phyloP scores from a whole-genome alignment of 1,140 invertebrate genomes.

The Adoxophyes honmai region DNA sequence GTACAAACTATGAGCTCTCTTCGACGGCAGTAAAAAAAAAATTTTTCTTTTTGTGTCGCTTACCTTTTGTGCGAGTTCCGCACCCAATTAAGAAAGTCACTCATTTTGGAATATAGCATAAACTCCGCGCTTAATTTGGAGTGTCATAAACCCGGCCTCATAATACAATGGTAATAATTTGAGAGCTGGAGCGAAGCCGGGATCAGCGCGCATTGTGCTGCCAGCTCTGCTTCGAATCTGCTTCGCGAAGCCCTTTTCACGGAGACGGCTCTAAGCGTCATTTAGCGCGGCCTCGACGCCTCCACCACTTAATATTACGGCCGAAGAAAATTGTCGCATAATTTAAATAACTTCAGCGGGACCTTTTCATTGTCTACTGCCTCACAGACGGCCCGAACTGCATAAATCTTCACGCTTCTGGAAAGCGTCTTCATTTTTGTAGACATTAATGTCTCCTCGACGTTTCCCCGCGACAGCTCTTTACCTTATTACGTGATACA shows the following conservation, averaged over 20 bases:
- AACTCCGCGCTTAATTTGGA: constrained; percentile 49
- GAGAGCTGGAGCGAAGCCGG: constrained; percentile 42
- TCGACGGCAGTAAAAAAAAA: no score
- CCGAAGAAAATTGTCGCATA: constrained; percentile 67
- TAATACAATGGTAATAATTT: constrained; percentile 65
- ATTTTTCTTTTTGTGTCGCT: no score
- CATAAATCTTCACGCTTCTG: constrained; percentile 45
- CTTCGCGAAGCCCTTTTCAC: constrained; percentile 63
- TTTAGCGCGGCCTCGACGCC: constrained; percentile 55
- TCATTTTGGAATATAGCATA: constrained; percentile 23
- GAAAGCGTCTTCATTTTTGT: constrained; percentile 41
- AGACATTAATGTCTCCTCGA: constrained; percentile 25
- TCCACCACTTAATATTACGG: constrained; percentile 60
- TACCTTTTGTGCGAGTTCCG: no score
- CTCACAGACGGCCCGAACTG: constrained; percentile 38
- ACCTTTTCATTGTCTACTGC: constrained; percentile 50
- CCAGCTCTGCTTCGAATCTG: constrained; percentile 58
- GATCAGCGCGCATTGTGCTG: constrained; percentile 49
- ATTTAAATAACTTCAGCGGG: constrained; percentile 69
- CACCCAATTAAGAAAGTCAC: not conserved
- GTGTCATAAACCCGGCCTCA: constrained; percentile 47
- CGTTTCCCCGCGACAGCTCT: constrained; percentile 12
- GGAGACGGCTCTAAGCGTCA: constrained; percentile 65
- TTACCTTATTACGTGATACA: constrained; percentile 19
- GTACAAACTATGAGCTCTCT: no score